These are phyloP conservation scores for Hofmannophila pseudospretella DNA, from an alignment of 2,888 invertebrate genomes.

Conservation along the genomic window DNA sequence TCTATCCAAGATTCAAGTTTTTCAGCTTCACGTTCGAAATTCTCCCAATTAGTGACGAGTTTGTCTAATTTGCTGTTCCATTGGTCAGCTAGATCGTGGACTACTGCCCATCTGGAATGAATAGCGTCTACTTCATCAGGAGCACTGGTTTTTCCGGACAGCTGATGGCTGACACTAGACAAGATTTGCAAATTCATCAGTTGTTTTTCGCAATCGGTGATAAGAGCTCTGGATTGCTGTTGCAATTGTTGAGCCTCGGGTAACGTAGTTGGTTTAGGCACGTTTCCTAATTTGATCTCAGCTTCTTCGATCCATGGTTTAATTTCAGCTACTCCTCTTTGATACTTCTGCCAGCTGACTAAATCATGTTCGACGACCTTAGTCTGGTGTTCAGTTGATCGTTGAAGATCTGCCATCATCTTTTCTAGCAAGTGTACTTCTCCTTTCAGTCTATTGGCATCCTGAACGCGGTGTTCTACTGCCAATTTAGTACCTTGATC, in stretches of 20 bases:
- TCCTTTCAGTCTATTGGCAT: slow-evolving; percentile 84
- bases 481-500: slow-evolving; percentile 87
- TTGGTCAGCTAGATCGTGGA: slow-evolving; percentile 88
- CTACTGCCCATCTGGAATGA: slow-evolving; percentile 89
- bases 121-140: slow-evolving; percentile 91
- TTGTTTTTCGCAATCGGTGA: slow-evolving; percentile 87
- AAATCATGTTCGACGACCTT: slow-evolving; percentile 87
- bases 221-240: slow-evolving; percentile 83
- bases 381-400: slow-evolving; percentile 86
- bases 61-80: slow-evolving; percentile 88
- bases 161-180: slow-evolving; percentile 84
- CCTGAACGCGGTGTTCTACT: slow-evolving; percentile 81
- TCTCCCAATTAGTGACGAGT: slow-evolving; percentile 87
- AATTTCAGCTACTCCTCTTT: slow-evolving; percentile 86
- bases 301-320: slow-evolving; percentile 94
- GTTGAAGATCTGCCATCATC: slow-evolving; percentile 85
- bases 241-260: slow-evolving; percentile 90
- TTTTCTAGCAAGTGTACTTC: slow-evolving; percentile 87
- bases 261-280: slow-evolving; percentile 86
- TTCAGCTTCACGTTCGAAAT: slow-evolving; percentile 86
- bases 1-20: slow-evolving; percentile 88
- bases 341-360: slow-evolving; percentile 90
- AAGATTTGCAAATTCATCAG: slow-evolving; percentile 85
- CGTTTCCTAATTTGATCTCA: slow-evolving; percentile 86
- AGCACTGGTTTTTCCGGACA: slow-evolving; percentile 85